A percentile compares a stretch with the other conserved stretches of the same genome.
phyloP scores from a whole-genome alignment of 2,888 invertebrate species.

The Dryadula phaetusa region DNA sequence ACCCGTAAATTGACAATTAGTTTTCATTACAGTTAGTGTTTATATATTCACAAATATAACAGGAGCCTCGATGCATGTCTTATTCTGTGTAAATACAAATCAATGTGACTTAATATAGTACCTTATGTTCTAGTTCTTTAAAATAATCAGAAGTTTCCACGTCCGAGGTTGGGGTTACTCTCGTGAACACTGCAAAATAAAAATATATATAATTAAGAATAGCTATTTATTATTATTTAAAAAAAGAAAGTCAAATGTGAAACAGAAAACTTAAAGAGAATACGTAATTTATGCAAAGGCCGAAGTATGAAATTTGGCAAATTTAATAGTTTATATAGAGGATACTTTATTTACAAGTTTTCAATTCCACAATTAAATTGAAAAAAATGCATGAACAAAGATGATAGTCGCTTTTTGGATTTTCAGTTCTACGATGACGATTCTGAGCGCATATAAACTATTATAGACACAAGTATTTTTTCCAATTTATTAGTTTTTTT shows the following conservation, averaged over 20 bases:
- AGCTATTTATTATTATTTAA: not conserved
- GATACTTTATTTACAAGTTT: not conserved
- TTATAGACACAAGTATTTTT: too few species aligned
- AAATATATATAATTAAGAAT: conserved; percentile 40
- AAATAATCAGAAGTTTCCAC: conserved; percentile 80
- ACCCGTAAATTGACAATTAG: conserved; percentile 44
- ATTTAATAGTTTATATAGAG: too few species aligned
- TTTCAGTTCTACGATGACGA: too few species aligned
- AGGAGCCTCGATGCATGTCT: conserved; percentile 38
- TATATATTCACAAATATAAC: conserved; percentile 28
- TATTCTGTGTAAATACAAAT: conserved; percentile 27
- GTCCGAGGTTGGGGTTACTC: conserved; percentile 83
- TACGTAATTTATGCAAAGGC: too few species aligned
- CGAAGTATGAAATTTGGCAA: too few species aligned
- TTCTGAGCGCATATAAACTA: too few species aligned
- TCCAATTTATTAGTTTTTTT: too few species aligned
- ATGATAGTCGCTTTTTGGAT: too few species aligned
- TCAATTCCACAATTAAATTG: not conserved
- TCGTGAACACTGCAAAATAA: conserved; percentile 85
- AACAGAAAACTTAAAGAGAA: too few species aligned
- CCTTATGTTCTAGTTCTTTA: conserved; percentile 26
- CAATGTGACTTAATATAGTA: conserved; percentile 37
- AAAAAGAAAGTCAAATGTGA: too few species aligned
- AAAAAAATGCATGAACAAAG: not conserved
- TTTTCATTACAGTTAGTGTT: conserved; percentile 25